A percentile compares a stretch with the other conserved stretches of the same genome.
Evolutionary conservation across 2,888 invertebrate genomes (phyloP).

Genomic region (Myopa testacea): DNA sequence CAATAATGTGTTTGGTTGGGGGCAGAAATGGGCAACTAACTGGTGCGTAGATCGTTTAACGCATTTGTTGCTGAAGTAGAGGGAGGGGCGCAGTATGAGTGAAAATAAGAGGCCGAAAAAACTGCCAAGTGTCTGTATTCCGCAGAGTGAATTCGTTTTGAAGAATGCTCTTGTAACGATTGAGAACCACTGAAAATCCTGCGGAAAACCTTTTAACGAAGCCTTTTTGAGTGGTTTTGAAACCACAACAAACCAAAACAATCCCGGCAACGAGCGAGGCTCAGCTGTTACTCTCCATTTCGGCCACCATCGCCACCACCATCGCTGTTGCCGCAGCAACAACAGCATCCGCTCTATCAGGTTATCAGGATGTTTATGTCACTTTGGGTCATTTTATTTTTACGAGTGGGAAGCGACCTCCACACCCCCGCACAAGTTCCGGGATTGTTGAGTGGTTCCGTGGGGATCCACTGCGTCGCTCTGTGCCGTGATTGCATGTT

Average conservation of each 20-base stretch:
- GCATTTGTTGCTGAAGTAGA: too few species aligned
- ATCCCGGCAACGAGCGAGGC: not conserved
- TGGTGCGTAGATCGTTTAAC: too few species aligned
- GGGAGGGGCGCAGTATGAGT: too few species aligned
- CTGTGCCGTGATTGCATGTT: not conserved
- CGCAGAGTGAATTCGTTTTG: too few species aligned
- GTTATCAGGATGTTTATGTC: conserved; percentile 5
- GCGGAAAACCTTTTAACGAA: not conserved
- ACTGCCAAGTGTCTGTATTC: too few species aligned
- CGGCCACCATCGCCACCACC: not conserved
- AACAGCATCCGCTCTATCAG: not conserved
- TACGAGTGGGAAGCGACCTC: conserved; percentile 15
- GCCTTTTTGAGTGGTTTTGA: not conserved
- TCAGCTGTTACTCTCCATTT: conserved; percentile 19
- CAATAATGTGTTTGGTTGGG: too few species aligned
- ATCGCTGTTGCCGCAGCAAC: not conserved
- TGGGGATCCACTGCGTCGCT: too few species aligned
- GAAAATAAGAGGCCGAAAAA: too few species aligned
- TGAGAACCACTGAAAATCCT: not conserved
- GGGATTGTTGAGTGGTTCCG: too few species aligned
- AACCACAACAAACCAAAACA: not conserved
- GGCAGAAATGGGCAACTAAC: too few species aligned
- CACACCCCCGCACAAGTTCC: not conserved
- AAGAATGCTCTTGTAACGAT: too few species aligned
- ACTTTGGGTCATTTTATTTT: conserved; percentile 28